These are phyloP conservation scores for Margaritifera margaritifera DNA, from an alignment of 2,888 invertebrate genomes.

Conservation along the genomic window DNA sequence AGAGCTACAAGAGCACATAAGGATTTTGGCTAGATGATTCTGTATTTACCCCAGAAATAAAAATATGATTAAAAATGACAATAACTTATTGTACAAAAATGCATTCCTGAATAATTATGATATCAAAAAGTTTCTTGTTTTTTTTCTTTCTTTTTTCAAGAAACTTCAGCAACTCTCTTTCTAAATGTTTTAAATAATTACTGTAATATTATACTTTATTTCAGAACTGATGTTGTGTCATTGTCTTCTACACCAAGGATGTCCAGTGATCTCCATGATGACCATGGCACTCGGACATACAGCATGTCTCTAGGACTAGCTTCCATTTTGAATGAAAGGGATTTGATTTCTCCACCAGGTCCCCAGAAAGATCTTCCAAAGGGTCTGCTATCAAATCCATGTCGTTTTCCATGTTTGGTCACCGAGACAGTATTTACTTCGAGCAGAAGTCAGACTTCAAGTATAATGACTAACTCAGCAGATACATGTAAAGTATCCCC, in stretches of 20 bases:
- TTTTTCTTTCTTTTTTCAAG: too few species aligned
- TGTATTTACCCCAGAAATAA: too few species aligned
- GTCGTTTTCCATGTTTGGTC: conserved; percentile 31
- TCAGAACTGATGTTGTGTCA: conserved; percentile 20
- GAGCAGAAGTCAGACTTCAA: conserved; percentile 15
- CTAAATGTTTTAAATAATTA: too few species aligned
- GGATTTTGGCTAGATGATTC: too few species aligned
- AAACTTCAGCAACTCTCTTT: too few species aligned
- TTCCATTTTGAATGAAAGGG: conserved; percentile 85
- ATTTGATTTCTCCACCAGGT: conserved; percentile 73
- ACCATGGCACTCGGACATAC: conserved; percentile 78
- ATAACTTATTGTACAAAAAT: too few species aligned
- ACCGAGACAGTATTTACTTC: conserved; percentile 34
- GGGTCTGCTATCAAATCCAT: conserved; percentile 23
- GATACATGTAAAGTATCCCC: too few species aligned
- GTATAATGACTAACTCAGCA: conserved; percentile 13
- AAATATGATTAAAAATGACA: too few species aligned
- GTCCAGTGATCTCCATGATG: conserved; percentile 18
- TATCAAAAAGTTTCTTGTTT: too few species aligned
- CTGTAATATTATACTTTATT: conserved; percentile 11
- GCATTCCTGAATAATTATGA: too few species aligned
- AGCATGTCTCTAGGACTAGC: conserved; percentile 84
- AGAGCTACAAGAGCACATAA: too few species aligned
- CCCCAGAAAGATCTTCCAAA: conserved; percentile 4
- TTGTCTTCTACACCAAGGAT: conserved; percentile 36